phyloP scores from a whole-genome alignment of 2,888 invertebrate species.

The Tyria jacobaeae region DNA sequence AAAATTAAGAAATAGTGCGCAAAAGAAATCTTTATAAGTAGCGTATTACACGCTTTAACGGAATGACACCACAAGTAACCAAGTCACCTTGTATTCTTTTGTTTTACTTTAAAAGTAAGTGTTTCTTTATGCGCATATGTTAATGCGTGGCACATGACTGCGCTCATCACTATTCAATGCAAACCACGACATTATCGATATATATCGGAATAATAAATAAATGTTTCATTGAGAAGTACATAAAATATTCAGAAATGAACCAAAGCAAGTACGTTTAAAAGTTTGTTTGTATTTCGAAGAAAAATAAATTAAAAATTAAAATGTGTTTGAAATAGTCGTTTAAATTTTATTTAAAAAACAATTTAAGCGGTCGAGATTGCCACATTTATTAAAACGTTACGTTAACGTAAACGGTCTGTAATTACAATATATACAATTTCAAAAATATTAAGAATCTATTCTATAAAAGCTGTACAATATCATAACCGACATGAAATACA shows the following conservation, averaged over 20 bases:
- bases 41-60: neutral
- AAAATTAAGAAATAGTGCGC: neutral
- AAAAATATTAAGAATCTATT: too few species aligned
- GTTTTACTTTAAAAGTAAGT: slow-evolving; percentile 9
- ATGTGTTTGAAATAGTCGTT: too few species aligned
- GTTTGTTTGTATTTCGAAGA: too few species aligned
- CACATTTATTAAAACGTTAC: too few species aligned
- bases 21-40: neutral
- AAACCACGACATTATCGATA: slow-evolving; percentile 41
- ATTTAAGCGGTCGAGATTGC: too few species aligned
- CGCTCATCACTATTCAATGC: slow-evolving; percentile 44
- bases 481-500: neutral
- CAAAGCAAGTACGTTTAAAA: too few species aligned
- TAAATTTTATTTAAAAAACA: too few species aligned
- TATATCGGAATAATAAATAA: slow-evolving; percentile 5
- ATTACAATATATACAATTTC: too few species aligned
- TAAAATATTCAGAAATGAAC: slow-evolving; percentile 8
- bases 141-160: slow-evolving; percentile 24
- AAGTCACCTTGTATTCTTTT: slow-evolving; percentile 15
- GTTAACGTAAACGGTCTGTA: too few species aligned
- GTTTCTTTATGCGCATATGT: slow-evolving; percentile 44
- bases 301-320: too few species aligned
- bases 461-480: too few species aligned
- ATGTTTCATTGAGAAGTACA: neutral
- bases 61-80: neutral